Percentiles rank a stretch among this genome's conserved stretches.
Evolutionary conservation across 2,113 vertebrate species (phyloP).

Genomic region (Phalacrocorax carbo): DNA sequence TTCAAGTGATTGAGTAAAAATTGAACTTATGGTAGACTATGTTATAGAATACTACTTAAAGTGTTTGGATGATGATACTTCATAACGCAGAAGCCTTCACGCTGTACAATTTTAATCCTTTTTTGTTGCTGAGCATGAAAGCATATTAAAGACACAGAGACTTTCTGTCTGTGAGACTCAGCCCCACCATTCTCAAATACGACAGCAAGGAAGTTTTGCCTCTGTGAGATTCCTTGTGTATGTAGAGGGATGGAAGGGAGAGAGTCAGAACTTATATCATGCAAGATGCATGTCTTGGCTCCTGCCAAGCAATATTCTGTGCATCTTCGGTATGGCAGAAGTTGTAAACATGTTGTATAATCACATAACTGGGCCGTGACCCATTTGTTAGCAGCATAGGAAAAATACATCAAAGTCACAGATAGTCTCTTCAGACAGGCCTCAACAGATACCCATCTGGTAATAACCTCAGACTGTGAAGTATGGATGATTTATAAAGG

Average conservation of each 20-base stretch:
- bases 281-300: slow-evolving; percentile 27
- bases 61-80: slow-evolving; percentile 61
- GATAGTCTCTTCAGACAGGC: slow-evolving; percentile 20
- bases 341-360: slow-evolving; percentile 50
- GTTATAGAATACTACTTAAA: slow-evolving; percentile 58
- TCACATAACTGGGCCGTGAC: slow-evolving; percentile 45
- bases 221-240: neutral
- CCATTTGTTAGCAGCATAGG: slow-evolving; percentile 49
- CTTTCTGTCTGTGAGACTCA: neutral
- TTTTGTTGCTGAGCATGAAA: slow-evolving; percentile 31
- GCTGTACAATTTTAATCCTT: slow-evolving; percentile 31
- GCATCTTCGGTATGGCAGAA: slow-evolving; percentile 11
- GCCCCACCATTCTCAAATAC: neutral
- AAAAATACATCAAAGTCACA: slow-evolving; percentile 59
- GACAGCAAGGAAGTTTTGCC: neutral
- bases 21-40: slow-evolving; percentile 52
- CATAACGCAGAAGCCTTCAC: slow-evolving; percentile 48
- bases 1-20: slow-evolving; percentile 70
- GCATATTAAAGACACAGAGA: neutral
- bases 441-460: slow-evolving; percentile 42
- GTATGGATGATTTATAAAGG: slow-evolving; percentile 30
- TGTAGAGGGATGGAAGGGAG: neutral
- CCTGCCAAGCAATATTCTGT: slow-evolving; percentile 57
- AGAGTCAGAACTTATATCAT: neutral
- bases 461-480: slow-evolving; percentile 3